Evolutionary conservation across 23 tunicate species (phyloP).

Genomic region (Styela clava): DNA sequence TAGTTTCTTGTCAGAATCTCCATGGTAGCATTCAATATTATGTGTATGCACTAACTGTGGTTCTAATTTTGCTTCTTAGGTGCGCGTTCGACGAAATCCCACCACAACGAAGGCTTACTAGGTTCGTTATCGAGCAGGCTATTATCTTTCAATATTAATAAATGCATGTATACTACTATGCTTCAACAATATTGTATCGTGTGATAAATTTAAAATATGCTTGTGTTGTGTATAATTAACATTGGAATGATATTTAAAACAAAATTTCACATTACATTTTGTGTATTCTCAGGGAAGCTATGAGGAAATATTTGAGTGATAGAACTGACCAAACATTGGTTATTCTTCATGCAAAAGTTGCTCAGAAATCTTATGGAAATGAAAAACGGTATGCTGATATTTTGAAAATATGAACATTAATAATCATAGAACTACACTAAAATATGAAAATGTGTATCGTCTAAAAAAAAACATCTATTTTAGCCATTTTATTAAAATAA

Average conservation of each 20-base stretch:
- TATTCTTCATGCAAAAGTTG: conserved; percentile 91
- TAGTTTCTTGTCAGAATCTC: too few relatives aligned
- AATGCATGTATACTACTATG: not conserved
- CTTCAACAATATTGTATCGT: not conserved
- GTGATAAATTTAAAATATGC: not conserved
- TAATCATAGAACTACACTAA: not conserved
- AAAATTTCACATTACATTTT: not conserved
- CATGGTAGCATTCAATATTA: not conserved
- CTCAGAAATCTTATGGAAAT: conserved; percentile 92
- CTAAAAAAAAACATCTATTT: not conserved
- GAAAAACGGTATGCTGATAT: conserved; percentile 63
- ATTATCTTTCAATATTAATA: too few relatives aligned
- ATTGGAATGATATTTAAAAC: not conserved
- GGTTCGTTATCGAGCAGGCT: not conserved
- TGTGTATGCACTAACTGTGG: not conserved
- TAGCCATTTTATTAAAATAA: too few relatives aligned
- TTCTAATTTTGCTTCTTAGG: not conserved
- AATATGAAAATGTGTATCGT: not conserved
- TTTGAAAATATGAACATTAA: not conserved
- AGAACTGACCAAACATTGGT: conserved; percentile 63
- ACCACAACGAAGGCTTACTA: not conserved
- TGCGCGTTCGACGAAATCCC: not conserved
- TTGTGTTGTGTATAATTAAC: not conserved
- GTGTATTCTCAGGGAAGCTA: conserved; percentile 48
- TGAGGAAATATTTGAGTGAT: conserved; percentile 68